A percentile compares a stretch with the other conserved stretches of the same genome.
phyloP scores from a whole-genome alignment of 2,797 vertebrate species.

The Hozukius guyotensis region DNA sequence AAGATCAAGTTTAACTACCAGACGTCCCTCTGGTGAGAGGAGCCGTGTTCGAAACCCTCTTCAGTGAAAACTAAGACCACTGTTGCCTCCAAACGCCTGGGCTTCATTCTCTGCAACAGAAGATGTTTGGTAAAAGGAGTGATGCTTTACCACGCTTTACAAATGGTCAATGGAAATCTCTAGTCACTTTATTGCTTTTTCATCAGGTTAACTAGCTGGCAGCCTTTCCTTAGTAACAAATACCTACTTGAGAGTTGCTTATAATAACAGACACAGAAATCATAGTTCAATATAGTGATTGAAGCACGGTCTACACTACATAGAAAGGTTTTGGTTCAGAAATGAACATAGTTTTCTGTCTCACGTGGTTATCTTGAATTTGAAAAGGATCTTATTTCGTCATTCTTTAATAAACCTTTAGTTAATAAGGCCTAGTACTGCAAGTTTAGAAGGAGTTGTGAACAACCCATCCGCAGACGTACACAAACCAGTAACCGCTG shows the following conservation, averaged over 20 bases:
- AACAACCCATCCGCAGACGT: not conserved
- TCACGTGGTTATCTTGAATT: not conserved
- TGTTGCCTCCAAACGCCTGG: constrained; percentile 37
- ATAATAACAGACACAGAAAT: not conserved
- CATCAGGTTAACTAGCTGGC: constrained; percentile 45
- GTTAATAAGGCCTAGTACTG: constrained; percentile 3
- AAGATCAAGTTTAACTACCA: constrained; percentile 98
- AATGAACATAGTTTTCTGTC: constrained; percentile 11
- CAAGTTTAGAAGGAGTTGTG: constrained; percentile 6
- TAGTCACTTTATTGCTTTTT: constrained; percentile 64
- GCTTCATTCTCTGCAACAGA: constrained; percentile 49
- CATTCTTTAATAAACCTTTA: constrained; percentile 17
- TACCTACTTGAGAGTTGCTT: constrained; percentile 34
- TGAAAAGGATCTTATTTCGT: constrained; percentile 5
- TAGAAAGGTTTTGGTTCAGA: constrained; percentile 17
- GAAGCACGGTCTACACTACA: not conserved
- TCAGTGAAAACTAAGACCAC: constrained; percentile 35
- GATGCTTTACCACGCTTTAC: constrained; percentile 28
- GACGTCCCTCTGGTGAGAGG: constrained; percentile 92
- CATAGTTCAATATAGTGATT: constrained; percentile 2
- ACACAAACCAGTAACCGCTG: constrained; percentile 15
- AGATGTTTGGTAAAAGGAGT: constrained; percentile 40
- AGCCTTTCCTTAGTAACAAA: constrained; percentile 38
- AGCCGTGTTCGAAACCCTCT: not conserved
- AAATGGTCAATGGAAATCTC: constrained; percentile 42